A percentile compares a stretch with the other conserved stretches of the same genome.
Conservation (phyloP, 2,888 invertebrate species). For the Onthophagus sagittarius region DNA sequence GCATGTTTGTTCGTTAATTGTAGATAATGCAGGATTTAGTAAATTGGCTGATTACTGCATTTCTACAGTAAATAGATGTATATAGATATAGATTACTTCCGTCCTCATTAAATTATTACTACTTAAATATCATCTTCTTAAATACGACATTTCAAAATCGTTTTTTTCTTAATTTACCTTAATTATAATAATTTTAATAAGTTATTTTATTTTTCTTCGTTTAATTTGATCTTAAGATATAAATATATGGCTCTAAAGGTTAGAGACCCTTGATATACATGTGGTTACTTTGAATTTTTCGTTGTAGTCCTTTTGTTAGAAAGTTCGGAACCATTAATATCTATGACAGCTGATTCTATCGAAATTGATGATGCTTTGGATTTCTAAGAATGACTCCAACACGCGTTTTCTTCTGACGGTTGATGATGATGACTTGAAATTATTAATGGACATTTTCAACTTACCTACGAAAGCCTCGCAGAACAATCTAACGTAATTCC, state of each 20-base stretch:
- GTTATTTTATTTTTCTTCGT: no score
- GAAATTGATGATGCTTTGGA: background rate
- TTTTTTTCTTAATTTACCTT: no score
- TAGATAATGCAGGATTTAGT: background rate
- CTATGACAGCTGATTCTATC: slow-evolving; percentile 18
- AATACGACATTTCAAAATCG: background rate
- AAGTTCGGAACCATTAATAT: slow-evolving; percentile 14
- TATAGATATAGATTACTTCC: background rate
- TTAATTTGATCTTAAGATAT: no score
- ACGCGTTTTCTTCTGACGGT: background rate
- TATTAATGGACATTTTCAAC: slow-evolving; percentile 27
- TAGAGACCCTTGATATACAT: no score
- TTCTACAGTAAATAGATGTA: background rate
- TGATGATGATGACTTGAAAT: background rate
- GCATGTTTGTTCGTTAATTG: background rate
- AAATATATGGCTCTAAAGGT: no score
- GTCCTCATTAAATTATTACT: background rate
- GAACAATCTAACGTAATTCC: slow-evolving; percentile 62
- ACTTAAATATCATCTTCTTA: background rate
- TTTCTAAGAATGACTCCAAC: background rate
- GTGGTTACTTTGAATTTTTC: no score
- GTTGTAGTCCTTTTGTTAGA: background rate
- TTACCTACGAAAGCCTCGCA: slow-evolving; percentile 77
- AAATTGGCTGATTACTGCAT: background rate
- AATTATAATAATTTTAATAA: no score